Evolutionary conservation across 2,888 invertebrate genomes (phyloP).

Genomic region (Pristionchus arcanus): DNA sequence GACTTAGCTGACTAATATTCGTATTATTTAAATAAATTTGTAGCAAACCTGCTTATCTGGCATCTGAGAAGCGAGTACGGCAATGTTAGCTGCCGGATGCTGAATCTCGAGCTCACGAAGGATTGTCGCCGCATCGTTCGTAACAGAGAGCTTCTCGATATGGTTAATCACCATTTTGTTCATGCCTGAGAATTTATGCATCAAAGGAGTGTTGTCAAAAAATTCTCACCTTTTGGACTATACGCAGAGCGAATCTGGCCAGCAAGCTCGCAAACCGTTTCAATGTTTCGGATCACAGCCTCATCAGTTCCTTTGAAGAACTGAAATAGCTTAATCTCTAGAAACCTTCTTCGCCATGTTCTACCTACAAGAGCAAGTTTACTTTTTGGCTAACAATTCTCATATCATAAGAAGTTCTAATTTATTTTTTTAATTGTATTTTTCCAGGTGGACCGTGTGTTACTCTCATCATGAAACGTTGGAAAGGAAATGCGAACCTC

Average conservation of each 20-base stretch:
- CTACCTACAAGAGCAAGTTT: no score
- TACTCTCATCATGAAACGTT: no score
- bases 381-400: no score
- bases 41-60: conserved; percentile 87
- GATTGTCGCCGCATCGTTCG: conserved; percentile 98
- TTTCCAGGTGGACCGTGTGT: no score
- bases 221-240: conserved; percentile 94
- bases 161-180: conserved; percentile 99
- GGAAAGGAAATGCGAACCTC: no score
- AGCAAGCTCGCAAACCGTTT: conserved; percentile 95
- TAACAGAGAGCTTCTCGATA: conserved; percentile 95
- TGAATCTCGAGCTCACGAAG: conserved; percentile 87
- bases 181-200: conserved; percentile 81
- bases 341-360: no score
- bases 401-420: no score
- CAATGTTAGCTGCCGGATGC: conserved; percentile 97
- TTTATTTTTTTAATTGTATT: no score
- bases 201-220: no score
- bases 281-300: conserved; percentile 94
- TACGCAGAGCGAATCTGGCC: conserved; percentile 94
- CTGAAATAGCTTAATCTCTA: no score
- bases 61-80: conserved; percentile 98
- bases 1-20: no score
- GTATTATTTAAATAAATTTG: no score
- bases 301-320: conserved; percentile 94